phyloP scores from a whole-genome alignment of 2,888 invertebrate species.

The Lycaena phlaeas region DNA sequence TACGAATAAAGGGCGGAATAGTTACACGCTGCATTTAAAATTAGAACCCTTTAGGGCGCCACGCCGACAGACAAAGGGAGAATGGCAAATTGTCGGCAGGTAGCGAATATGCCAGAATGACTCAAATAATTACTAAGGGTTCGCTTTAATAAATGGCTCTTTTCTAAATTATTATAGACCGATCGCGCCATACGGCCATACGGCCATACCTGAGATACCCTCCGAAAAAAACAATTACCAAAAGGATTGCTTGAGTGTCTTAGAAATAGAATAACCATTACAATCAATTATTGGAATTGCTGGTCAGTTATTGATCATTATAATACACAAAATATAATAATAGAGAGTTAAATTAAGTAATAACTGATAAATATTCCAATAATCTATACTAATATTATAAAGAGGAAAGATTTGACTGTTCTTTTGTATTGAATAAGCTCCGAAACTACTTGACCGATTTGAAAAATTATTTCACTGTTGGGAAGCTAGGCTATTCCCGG shows the following conservation, averaged over 20 bases:
- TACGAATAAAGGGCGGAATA: slow-evolving; percentile 62
- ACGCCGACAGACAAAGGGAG: slow-evolving; percentile 69
- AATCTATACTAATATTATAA: too few relatives aligned
- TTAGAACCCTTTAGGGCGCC: slow-evolving; percentile 73
- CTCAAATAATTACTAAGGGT: slow-evolving; percentile 66
- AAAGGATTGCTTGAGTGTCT: slow-evolving; percentile 33
- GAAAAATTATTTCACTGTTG: too few relatives aligned
- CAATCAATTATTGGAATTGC: slow-evolving; percentile 3
- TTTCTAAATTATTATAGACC: slow-evolving; percentile 67
- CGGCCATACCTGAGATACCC: slow-evolving; percentile 67
- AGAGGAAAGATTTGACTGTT: too few relatives aligned
- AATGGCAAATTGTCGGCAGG: slow-evolving; percentile 71
- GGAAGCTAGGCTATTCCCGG: too few relatives aligned
- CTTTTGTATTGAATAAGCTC: too few relatives aligned
- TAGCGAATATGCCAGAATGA: slow-evolving; percentile 68
- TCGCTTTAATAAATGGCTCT: slow-evolving; percentile 69
- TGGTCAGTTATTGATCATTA: not conserved
- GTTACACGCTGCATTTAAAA: slow-evolving; percentile 71
- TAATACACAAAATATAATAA: too few relatives aligned
- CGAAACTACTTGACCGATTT: too few relatives aligned
- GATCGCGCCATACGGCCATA: slow-evolving; percentile 70
- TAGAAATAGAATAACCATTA: not conserved
- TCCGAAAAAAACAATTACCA: slow-evolving; percentile 25
- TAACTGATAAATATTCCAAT: too few relatives aligned
- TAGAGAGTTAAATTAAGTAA: too few relatives aligned